phyloP scores from a whole-genome alignment of 2,113 vertebrate genomes.

The Sorex araneus region DNA sequence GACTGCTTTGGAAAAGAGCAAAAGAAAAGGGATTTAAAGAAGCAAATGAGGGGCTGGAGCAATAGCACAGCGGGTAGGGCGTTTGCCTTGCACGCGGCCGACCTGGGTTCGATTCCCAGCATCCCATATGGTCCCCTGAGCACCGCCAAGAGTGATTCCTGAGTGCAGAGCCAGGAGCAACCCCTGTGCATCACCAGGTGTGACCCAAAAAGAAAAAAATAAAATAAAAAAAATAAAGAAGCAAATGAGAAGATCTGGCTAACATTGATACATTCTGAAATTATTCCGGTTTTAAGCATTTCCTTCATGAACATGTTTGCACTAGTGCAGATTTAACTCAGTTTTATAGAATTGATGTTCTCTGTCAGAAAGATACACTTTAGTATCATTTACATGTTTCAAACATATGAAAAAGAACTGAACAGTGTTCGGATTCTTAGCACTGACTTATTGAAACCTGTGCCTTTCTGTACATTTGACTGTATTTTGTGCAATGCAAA shows the following conservation, averaged over 20 bases:
- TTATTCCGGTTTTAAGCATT: not conserved
- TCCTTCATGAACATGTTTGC: not conserved
- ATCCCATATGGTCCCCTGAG: too few species aligned
- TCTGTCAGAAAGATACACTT: not conserved
- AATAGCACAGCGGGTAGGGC: too few species aligned
- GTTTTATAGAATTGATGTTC: not conserved
- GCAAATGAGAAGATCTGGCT: not conserved
- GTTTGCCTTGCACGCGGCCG: too few species aligned
- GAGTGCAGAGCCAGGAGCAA: too few species aligned
- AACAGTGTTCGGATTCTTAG: not conserved
- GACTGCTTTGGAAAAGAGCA: not conserved
- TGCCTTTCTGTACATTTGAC: not conserved
- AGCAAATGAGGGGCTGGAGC: not conserved
- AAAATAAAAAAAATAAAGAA: too few species aligned
- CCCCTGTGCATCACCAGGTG: too few species aligned
- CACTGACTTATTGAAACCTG: not conserved
- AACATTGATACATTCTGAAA: not conserved
- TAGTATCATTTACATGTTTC: not conserved
- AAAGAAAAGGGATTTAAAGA: not conserved
- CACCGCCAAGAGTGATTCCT: too few species aligned
- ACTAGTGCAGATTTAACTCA: not conserved
- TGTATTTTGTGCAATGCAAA: not conserved
- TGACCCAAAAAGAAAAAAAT: too few species aligned
- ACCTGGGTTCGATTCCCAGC: too few species aligned
- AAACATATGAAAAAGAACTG: conserved; percentile 1